Percentiles rank a stretch among this genome's conserved stretches.
phyloP scores from a whole-genome alignment of 2,888 invertebrate genomes.

The Dioctria linearis region DNA sequence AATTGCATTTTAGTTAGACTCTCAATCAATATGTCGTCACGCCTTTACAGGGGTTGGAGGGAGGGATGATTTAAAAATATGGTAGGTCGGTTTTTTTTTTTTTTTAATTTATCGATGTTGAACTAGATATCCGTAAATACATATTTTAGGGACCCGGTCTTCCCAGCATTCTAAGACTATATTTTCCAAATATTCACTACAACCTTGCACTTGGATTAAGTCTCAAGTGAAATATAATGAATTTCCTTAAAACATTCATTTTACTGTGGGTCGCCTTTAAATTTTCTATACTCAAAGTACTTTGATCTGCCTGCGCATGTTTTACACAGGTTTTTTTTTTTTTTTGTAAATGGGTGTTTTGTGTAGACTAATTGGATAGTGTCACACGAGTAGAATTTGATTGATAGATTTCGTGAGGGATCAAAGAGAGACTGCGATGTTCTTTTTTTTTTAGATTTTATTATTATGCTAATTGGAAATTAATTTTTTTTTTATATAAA shows the following conservation, averaged over 20 bases:
- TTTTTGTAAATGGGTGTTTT: neutral
- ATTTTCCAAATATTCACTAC: neutral
- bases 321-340: conserved; percentile 18
- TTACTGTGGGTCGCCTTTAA: neutral
- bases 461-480: neutral
- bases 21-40: conserved; percentile 2
- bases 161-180: neutral
- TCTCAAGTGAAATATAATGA: conserved; percentile 13
- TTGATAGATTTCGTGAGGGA: conserved; percentile 5
- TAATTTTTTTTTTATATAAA: too few species aligned
- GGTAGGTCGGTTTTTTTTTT: neutral
- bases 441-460: neutral
- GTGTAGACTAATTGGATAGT: neutral
- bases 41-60: neutral
- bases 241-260: conserved; percentile 19
- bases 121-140: neutral
- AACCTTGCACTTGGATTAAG: conserved; percentile 41
- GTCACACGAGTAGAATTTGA: neutral
- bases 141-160: neutral
- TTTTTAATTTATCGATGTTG: too few species aligned
- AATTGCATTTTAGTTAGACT: conserved; percentile 33
- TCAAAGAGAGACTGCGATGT: neutral
- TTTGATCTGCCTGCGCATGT: conserved; percentile 2
- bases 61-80: neutral
- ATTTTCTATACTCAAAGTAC: conserved; percentile 1